Percentiles rank a stretch among this genome's conserved stretches.
These are phyloP conservation scores for Aleiodes leptofemur DNA, from an alignment of 2,888 invertebrate genomes.

Conservation along the genomic window DNA sequence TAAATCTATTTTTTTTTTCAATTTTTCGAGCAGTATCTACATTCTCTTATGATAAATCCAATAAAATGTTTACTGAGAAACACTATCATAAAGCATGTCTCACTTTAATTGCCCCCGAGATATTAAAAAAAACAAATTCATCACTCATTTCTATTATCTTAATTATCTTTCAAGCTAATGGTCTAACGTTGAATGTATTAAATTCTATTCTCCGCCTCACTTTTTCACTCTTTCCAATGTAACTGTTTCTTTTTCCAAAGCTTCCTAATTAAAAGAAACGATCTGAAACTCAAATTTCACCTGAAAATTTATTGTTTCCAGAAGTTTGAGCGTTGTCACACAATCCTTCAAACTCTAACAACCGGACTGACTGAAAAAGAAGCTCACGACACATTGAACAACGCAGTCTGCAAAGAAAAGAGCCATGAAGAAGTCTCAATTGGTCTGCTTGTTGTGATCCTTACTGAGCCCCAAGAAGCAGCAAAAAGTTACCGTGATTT, in stretches of 20 bases:
- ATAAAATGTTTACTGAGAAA: no score
- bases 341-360: constrained; percentile 85
- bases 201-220: no score
- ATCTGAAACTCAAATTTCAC: no score
- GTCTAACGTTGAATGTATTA: no score
- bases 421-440: constrained; percentile 96
- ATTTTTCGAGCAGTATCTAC: no score
- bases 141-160: neutral
- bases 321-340: constrained; percentile 93
- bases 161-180: no score
- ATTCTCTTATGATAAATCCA: no score
- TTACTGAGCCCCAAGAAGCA: constrained; percentile 90
- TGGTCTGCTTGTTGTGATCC: constrained; percentile 91
- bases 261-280: neutral
- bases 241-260: neutral
- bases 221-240: no score
- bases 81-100: no score
- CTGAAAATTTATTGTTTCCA: constrained; percentile 74
- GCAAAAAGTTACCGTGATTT: constrained; percentile 94
- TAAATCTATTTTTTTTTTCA: no score
- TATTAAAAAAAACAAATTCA: neutral
- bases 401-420: constrained; percentile 90
- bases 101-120: neutral
- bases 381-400: constrained; percentile 93
- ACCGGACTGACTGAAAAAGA: constrained; percentile 94